phyloP scores from a whole-genome alignment of 2,888 invertebrate species.

The Koerneria pararmatus region DNA sequence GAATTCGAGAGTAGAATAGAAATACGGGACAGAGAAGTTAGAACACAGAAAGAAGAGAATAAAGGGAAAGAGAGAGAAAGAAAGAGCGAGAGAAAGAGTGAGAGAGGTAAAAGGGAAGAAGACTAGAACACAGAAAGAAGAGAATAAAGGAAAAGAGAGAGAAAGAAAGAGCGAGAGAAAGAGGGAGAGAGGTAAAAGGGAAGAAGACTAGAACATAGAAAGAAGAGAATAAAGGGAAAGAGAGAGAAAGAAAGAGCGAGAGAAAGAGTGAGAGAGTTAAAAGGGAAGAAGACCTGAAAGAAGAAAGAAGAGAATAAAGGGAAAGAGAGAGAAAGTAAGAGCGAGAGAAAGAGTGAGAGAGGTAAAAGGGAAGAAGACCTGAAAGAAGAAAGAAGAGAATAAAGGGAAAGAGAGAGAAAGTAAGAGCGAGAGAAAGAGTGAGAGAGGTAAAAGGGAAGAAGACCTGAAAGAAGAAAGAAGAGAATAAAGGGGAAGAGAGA shows the following conservation, averaged over 20 bases:
- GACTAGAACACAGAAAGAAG: neutral
- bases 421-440: neutral
- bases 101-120: constrained; percentile 10
- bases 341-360: constrained; percentile 13
- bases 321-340: constrained; percentile 26
- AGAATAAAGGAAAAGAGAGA: neutral
- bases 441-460: neutral
- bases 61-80: constrained; percentile 24
- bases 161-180: too few species aligned
- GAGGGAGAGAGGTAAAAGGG: neutral
- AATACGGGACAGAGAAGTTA: neutral
- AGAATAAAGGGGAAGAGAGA: neutral
- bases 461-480: constrained; percentile 2
- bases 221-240: neutral
- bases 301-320: neutral
- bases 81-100: constrained; percentile 20
- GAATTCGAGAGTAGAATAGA: neutral
- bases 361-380: constrained; percentile 11
- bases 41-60: constrained; percentile 7
- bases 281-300: neutral
- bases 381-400: constrained; percentile 22
- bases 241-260: neutral
- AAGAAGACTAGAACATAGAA: neutral
- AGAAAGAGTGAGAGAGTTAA: neutral
- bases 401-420: constrained; percentile 22